These are phyloP conservation scores for Andricus grossulariae DNA, from an alignment of 1,140 invertebrate genomes.

Conservation along the genomic window DNA sequence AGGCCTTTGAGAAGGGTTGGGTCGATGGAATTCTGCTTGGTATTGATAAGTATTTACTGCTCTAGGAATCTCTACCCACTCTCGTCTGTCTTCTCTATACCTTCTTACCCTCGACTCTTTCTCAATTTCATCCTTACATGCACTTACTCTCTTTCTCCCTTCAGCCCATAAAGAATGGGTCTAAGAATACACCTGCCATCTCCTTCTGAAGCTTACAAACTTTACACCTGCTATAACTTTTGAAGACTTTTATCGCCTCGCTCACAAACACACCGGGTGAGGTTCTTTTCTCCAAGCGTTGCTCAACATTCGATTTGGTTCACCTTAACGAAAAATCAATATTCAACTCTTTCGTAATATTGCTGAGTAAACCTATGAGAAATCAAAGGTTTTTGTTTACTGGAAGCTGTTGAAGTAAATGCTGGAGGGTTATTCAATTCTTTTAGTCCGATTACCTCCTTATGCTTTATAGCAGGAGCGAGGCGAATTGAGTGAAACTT, in stretches of 20 bases:
- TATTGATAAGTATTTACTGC: conserved; percentile 30
- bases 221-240: conserved; percentile 19
- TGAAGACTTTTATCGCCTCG: conserved; percentile 4
- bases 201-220: not conserved
- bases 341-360: too few relatives aligned
- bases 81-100: not conserved
- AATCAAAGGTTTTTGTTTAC: too few relatives aligned
- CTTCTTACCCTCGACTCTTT: not conserved
- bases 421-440: too few relatives aligned
- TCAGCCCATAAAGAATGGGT: conserved; percentile 14
- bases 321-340: not conserved
- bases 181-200: not conserved
- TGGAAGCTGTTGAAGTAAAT: too few relatives aligned
- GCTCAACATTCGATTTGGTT: not conserved
- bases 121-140: conserved; percentile 33
- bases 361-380: too few relatives aligned
- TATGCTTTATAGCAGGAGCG: too few relatives aligned
- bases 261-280: not conserved
- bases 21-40: conserved; percentile 25
- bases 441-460: too few relatives aligned
- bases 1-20: conserved; percentile 23
- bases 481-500: too few relatives aligned
- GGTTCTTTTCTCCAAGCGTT: not conserved
- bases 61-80: conserved; percentile 25
- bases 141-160: not conserved